Evolutionary conservation across 2,797 vertebrate genomes (phyloP), one percentile per base, ranked within the genome.

Genomic region (Rhodeus uyekii): DNA sequence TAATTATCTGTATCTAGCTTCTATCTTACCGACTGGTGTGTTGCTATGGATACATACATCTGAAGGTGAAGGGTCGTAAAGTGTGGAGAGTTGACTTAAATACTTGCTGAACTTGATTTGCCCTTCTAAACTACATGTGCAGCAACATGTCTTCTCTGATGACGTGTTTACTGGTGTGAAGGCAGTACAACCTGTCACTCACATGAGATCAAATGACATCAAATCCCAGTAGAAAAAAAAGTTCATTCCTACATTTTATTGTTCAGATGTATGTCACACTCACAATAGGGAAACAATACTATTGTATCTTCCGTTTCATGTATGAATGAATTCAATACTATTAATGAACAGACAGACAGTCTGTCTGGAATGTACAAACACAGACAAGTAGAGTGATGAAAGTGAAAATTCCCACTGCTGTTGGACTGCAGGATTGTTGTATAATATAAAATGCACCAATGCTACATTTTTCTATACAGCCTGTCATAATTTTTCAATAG

Each of bases 1-100:
- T 90, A 92, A 91, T 89, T 88, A 92, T 88, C 89, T 85, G 74
- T 36, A 78, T 75, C 71, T 83, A 55, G 39, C 79, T 80, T 61
- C 39, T 19, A 18, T 84, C 85, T 85, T 81, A 14, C 71, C 44
- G 55, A 78, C 42, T 69, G 63, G 65, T 79, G 75, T 72, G 87
- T 88, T 87, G 67, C 83, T 78, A 86, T 88, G 86, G 87, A 85
- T 83, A 87, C 83, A 80, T 71, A 44, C 55, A 77, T 64, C 64
- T 34, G 10, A 39, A 76, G 74, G 78, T 83, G 71, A 84, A 76
- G 67, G 83, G 75, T 88, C 63, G 34, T 29, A 42, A 44, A 86
- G 58, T 75, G 75, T 48, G 80, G 78, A 72, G 36, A 86, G 44
- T 78, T 63, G 2, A 63, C 77, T 67, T 69, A n/a, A 13, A 84